phyloP scores from a whole-genome alignment of 2,113 vertebrate genomes.

The Thryonomys swinderianus region DNA sequence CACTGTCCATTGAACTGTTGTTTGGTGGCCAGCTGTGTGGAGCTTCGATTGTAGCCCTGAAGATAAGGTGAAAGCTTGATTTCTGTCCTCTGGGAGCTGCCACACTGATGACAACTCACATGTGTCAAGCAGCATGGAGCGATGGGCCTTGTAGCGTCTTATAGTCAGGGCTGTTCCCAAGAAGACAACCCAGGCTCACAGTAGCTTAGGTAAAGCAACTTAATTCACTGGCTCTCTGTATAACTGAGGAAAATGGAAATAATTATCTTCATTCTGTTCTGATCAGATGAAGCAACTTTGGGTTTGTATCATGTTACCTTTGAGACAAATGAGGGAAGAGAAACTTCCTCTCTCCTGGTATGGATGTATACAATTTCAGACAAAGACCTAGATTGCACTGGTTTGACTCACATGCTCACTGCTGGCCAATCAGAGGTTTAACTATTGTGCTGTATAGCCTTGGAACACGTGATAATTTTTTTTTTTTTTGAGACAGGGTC shows the following conservation, averaged over 20 bases:
- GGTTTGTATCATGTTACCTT: neutral
- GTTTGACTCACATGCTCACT: neutral
- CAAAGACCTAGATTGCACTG: neutral
- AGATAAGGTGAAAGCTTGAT: neutral
- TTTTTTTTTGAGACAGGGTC: no score
- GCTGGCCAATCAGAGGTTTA: neutral
- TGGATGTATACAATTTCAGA: neutral
- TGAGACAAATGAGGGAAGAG: neutral
- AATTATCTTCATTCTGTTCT: neutral
- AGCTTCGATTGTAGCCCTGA: neutral
- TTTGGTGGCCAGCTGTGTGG: neutral
- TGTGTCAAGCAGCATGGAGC: neutral
- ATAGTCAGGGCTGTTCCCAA: neutral
- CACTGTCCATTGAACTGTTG: neutral
- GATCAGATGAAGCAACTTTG: neutral
- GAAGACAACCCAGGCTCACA: neutral
- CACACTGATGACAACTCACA: neutral
- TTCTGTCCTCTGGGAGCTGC: neutral
- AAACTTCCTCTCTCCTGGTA: neutral
- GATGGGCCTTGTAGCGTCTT: neutral
- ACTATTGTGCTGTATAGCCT: neutral
- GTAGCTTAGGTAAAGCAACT: neutral
- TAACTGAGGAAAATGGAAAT: neutral
- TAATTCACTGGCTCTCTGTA: neutral
- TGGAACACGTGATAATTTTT: no score